Conservation (phyloP, 2,888 invertebrate genomes). For the Dasypolia templi region DNA sequence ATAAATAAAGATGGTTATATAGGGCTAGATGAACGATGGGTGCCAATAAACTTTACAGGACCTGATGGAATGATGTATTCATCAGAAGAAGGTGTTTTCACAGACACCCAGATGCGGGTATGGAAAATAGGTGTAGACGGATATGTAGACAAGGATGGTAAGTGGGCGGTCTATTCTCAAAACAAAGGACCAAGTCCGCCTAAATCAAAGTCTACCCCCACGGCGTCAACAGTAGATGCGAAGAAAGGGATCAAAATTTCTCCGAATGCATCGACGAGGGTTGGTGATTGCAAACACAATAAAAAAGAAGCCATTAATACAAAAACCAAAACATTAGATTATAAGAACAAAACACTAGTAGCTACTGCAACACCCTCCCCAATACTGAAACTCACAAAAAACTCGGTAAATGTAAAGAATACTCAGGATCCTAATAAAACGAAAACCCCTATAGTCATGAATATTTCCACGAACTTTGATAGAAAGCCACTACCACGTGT, state of each 20-base stretch:
- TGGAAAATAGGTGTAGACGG: constrained; percentile 85
- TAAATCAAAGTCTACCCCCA: constrained; percentile 71
- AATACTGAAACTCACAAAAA: background rate
- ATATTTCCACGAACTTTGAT: constrained; percentile 73
- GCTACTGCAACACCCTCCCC: background rate
- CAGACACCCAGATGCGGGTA: constrained; percentile 74
- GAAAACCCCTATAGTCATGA: constrained; percentile 78
- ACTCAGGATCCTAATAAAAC: constrained; percentile 65
- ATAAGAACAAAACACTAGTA: constrained; percentile 55
- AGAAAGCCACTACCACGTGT: constrained; percentile 57
- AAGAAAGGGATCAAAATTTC: constrained; percentile 59
- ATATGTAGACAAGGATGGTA: constrained; percentile 83
- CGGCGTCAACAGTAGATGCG: constrained; percentile 64
- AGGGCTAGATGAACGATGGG: constrained; percentile 85
- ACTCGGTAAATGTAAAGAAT: constrained; percentile 45
- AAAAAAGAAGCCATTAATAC: constrained; percentile 5
- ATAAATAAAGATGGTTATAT: constrained; percentile 87
- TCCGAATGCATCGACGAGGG: constrained; percentile 41
- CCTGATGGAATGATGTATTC: constrained; percentile 85
- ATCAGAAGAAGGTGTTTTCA: constrained; percentile 83
- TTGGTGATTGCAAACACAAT: constrained; percentile 4
- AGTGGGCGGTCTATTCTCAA: constrained; percentile 83
- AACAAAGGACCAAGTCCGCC: constrained; percentile 44
- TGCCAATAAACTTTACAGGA: constrained; percentile 84
- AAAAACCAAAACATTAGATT: constrained; percentile 59